Conservation (phyloP, 2,888 invertebrate genomes). For the Cosmorhoe ocellata region DNA sequence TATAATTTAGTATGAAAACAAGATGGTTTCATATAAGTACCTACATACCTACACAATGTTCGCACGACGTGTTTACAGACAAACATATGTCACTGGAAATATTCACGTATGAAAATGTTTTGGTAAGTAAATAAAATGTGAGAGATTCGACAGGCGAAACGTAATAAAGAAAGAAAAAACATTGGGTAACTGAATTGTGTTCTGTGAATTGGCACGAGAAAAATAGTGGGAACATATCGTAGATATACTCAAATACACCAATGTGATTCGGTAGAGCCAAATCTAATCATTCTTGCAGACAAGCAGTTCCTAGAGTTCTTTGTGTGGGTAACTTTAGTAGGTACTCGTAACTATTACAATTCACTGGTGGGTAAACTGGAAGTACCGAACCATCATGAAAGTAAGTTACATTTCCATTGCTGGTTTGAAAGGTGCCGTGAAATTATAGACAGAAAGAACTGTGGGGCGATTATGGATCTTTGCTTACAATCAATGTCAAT, state of each 20-base stretch:
- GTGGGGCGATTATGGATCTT: no score
- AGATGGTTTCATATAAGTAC: slow-evolving; percentile 10
- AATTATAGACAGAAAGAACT: no score
- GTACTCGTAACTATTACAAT: no score
- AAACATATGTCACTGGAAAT: not conserved
- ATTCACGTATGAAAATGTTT: slow-evolving; percentile 5
- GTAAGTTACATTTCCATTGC: no score
- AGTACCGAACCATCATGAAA: no score
- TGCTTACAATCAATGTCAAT: no score
- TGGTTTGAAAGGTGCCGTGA: no score
- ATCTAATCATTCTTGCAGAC: no score
- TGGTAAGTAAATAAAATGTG: slow-evolving; percentile 7
- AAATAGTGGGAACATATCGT: not conserved
- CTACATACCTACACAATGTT: slow-evolving; percentile 18
- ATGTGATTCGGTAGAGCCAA: not conserved
- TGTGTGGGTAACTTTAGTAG: no score
- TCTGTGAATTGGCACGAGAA: not conserved
- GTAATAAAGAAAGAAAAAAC: slow-evolving; percentile 6
- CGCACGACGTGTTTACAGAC: not conserved
- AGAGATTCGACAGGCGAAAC: slow-evolving; percentile 9
- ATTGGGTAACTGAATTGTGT: not conserved
- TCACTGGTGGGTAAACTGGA: no score
- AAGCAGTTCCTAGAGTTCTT: no score
- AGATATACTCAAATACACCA: not conserved
- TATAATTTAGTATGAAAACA: slow-evolving; percentile 40